Conservation (phyloP, 2,888 invertebrate genomes). For the Meiosimyza platycephala region DNA sequence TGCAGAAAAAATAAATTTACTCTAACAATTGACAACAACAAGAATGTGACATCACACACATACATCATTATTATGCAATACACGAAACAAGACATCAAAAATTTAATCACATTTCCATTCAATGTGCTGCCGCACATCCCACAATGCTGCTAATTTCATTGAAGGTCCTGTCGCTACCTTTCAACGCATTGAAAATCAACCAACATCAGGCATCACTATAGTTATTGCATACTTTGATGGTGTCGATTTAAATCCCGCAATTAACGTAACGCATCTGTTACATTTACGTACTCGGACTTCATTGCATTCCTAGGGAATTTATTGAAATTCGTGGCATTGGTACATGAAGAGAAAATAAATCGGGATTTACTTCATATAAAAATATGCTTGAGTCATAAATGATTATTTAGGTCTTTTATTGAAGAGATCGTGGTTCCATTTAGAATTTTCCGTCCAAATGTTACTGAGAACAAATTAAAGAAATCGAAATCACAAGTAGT, state of each 20-base stretch:
- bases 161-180: too few relatives aligned
- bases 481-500: too few relatives aligned
- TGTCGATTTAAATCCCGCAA: slow-evolving; percentile 19
- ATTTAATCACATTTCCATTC: slow-evolving; percentile 24
- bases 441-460: too few relatives aligned
- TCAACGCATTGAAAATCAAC: neutral
- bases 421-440: too few relatives aligned
- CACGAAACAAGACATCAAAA: slow-evolving; percentile 32
- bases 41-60: neutral
- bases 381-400: too few relatives aligned
- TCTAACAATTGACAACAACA: too few relatives aligned
- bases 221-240: neutral
- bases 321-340: slow-evolving; percentile 7
- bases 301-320: slow-evolving; percentile 16
- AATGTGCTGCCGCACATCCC: slow-evolving; percentile 4
- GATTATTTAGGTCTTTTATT: too few relatives aligned
- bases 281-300: slow-evolving; percentile 7
- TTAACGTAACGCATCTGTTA: slow-evolving; percentile 24
- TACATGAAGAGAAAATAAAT: neutral
- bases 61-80: slow-evolving; percentile 18
- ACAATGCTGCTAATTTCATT: slow-evolving; percentile 7
- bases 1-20: too few relatives aligned
- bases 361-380: too few relatives aligned
- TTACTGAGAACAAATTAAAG: too few relatives aligned
- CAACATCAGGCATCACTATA: neutral